Evolutionary conservation across 2,797 vertebrate species (phyloP), one percentile per base, ranked within the genome.

Genomic region (Phrynocephalus guinanensis): DNA sequence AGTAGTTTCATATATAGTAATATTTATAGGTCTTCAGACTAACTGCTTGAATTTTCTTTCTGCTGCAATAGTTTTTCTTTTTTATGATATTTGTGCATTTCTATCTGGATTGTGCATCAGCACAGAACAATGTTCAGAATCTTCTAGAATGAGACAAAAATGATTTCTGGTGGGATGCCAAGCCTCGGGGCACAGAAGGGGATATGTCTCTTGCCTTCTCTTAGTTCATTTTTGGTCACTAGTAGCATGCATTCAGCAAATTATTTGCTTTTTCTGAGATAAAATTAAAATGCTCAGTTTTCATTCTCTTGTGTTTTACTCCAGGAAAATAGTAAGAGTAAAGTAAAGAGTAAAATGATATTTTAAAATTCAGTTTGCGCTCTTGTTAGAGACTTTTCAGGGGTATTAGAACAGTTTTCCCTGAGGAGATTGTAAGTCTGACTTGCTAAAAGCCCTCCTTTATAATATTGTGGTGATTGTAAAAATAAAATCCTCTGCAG

Each of bases 391-490:
- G 66, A 3, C 9, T 67, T 56, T 56, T 63, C 60, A 63, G 60
- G 18, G 60, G 10, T 63, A 63, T 1, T 63, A 11, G 26, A 63
- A 63, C 70, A 72, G 38, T 20, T 8, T 56, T 50, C 28, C 30
- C 71, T 76, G 52, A 56, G 52, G 52, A 56, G 8, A 63, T 66
- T 77, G 8, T n/a, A 22, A 84, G 16, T 28, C n/a, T 71, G 50
- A 85, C 52, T 79, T 63, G 33, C 52, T 86, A 78, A 89, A 48
- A 52, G 48, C 71, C n/a, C 28, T 60, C 26, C 77, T 38, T 82
- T 8, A 60, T 72, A 82, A 56, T 67, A 10, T 48, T 60, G 24
- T 79, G 66, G 26, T 15, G 26, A 68, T 77, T 76, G 16, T 30
- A 60, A 78, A 78, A 68, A 83, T 70, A 86, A 86, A 63, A 72